Conservation (phyloP, 2,888 invertebrate species). For the Drosophila neotestacea region DNA sequence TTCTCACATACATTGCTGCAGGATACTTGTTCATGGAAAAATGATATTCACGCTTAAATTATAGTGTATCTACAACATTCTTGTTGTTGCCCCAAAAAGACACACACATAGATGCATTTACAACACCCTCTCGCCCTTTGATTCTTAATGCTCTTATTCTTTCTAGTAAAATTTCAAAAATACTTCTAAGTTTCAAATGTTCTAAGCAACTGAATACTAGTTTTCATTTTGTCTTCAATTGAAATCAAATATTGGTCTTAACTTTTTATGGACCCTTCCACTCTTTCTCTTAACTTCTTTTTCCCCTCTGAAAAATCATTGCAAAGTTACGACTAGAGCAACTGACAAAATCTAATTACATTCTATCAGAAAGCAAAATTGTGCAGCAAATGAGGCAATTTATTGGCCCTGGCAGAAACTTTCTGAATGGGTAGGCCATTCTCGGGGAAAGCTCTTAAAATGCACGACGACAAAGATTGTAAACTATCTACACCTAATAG, state of each 20-base stretch:
- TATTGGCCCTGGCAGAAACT: slow-evolving; percentile 49
- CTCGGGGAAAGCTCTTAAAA: slow-evolving; percentile 55
- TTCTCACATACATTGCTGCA: slow-evolving; percentile 79
- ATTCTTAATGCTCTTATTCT: neutral
- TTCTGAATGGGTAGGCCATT: slow-evolving; percentile 43
- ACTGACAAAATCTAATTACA: slow-evolving; percentile 81
- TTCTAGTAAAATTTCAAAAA: neutral
- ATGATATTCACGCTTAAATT: slow-evolving; percentile 81
- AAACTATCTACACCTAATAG: slow-evolving; percentile 79
- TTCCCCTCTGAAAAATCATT: slow-evolving; percentile 1
- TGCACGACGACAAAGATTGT: slow-evolving; percentile 72
- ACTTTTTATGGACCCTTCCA: neutral
- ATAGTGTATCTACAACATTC: slow-evolving; percentile 70
- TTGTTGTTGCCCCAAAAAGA: slow-evolving; percentile 36
- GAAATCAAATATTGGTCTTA: neutral
- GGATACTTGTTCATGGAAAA: slow-evolving; percentile 82
- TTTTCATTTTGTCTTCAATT: neutral
- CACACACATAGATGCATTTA: slow-evolving; percentile 12
- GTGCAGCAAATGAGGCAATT: slow-evolving; percentile 74
- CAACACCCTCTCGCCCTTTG: neutral
- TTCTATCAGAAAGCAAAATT: slow-evolving; percentile 75
- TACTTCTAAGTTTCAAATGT: neutral
- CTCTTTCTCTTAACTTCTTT: neutral
- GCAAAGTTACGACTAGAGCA: slow-evolving; percentile 19
- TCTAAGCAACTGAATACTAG: neutral